phyloP scores from a whole-genome alignment of 2,797 vertebrate species.

The Alectoris magna region DNA sequence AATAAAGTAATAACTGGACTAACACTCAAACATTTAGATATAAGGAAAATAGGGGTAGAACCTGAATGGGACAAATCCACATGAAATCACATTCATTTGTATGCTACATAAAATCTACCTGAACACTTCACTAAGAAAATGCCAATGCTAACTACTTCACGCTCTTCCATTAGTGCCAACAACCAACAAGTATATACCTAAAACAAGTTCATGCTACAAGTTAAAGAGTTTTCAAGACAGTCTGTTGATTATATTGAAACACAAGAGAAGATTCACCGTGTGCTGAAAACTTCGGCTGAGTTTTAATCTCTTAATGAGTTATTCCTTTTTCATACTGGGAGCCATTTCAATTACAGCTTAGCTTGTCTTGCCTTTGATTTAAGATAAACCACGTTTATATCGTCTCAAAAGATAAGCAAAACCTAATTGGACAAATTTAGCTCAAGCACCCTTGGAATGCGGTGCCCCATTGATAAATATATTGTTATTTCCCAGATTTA shows the following conservation, averaged over 20 bases:
- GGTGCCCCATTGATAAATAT: background rate
- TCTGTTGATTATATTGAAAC: background rate
- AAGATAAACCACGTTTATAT: background rate
- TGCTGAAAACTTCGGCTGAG: background rate
- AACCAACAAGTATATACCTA: background rate
- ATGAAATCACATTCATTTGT: background rate
- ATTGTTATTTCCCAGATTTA: background rate
- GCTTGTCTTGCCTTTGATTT: background rate
- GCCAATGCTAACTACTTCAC: background rate
- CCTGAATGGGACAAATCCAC: background rate
- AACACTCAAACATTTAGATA: background rate
- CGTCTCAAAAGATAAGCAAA: slow-evolving; percentile 30
- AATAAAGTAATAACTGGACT: background rate
- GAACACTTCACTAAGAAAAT: background rate
- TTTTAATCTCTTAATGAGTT: background rate
- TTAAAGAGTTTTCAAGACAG: background rate
- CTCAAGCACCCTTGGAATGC: background rate
- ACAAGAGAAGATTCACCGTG: background rate
- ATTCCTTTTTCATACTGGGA: background rate
- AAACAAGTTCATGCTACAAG: background rate
- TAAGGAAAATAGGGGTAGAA: background rate
- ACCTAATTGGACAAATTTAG: background rate
- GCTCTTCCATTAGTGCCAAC: background rate
- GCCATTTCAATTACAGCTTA: background rate
- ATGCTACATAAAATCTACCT: accelerated